These are phyloP conservation scores for Anas platyrhynchos DNA, from an alignment of 2,113 vertebrate genomes.

Conservation along the genomic window DNA sequence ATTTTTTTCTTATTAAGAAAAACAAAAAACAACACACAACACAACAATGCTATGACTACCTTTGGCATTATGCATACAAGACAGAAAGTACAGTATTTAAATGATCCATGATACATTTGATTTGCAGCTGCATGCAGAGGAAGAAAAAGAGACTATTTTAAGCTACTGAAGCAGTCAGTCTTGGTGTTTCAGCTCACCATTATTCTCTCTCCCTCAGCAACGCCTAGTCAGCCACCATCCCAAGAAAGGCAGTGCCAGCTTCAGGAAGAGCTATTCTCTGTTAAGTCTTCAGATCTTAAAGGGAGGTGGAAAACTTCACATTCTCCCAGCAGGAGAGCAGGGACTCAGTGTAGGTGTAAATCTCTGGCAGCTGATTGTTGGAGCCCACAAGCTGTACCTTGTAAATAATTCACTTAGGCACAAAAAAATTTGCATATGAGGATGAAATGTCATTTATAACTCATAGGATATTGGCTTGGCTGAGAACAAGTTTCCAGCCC, in stretches of 20 bases:
- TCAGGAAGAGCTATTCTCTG: slow-evolving; percentile 17
- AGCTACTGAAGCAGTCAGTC: slow-evolving; percentile 1
- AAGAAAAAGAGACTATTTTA: neutral
- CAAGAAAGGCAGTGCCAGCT: slow-evolving; percentile 26
- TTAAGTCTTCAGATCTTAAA: slow-evolving; percentile 59
- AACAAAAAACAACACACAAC: neutral
- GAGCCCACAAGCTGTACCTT: slow-evolving; percentile 75
- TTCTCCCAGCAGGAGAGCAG: slow-evolving; percentile 62
- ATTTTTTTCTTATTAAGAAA: neutral
- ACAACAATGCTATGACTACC: neutral
- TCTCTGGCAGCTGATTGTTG: slow-evolving; percentile 74
- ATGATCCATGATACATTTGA: neutral
- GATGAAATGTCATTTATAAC: slow-evolving; percentile 80
- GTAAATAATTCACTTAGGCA: slow-evolving; percentile 81
- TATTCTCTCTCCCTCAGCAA: neutral
- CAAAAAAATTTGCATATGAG: slow-evolving; percentile 78
- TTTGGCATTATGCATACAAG: slow-evolving; percentile 3
- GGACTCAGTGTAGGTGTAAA: slow-evolving; percentile 65
- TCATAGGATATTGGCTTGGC: slow-evolving; percentile 68
- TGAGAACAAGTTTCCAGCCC: slow-evolving; percentile 65
- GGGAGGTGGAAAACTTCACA: slow-evolving; percentile 54
- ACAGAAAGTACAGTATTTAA: slow-evolving; percentile 31
- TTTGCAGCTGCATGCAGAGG: slow-evolving; percentile 15
- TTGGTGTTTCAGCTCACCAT: slow-evolving; percentile 14
- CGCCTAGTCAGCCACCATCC: slow-evolving; percentile 17